Evolutionary conservation across 2,888 invertebrate genomes (phyloP), one percentile per base, ranked within the genome.

Genomic region (Rhingia rostrata): DNA sequence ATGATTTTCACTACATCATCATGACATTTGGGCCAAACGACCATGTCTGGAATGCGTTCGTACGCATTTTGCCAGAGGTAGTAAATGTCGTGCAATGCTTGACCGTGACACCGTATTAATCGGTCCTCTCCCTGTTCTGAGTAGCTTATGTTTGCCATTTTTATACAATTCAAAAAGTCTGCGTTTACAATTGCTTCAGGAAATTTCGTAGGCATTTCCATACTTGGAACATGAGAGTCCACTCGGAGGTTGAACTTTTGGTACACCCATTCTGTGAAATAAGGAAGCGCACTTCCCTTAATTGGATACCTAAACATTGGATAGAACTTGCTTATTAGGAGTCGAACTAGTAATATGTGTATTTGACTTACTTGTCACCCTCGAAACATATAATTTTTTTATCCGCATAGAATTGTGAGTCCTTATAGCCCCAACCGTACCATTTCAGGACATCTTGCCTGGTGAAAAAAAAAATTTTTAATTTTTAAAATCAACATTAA

Each of bases 341-440:
- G 35, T n/a, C 4, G 4, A 39, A 14, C 12, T 0, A 54, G 5
- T 6, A 7, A 37, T 22, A 14, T 22, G 14, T 6, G 30, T 9
- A 14, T 22, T 22, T 22, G 22, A 88, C 92, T 92, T 90, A 97
- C 97, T 97, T 95, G 89, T 95, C 93, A 56, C 99, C 99, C 95
- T 95, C 88, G 90, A 99, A 98, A 85, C 93, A 93, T 58, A 94
- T 91, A 4, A 93, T 92, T 83, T 93, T 93, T 74, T 95, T 92
- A 87, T 94, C 93, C 5, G 96, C 90, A 64, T 93, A 91, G 91
- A 99, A 99, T 91, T 94, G 94, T 0, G 98, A 97, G 92, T 99
- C 99, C 86, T 95, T 96, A 93, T 99, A 99, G n/a, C 99, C 99
- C 99, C 99, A 99, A 30, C 99, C 99, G 92, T 99, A 98, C 99